Base-by-base conservation (phyloP, 2,113 vertebrate species). In the Calidris pugnax region DNA sequence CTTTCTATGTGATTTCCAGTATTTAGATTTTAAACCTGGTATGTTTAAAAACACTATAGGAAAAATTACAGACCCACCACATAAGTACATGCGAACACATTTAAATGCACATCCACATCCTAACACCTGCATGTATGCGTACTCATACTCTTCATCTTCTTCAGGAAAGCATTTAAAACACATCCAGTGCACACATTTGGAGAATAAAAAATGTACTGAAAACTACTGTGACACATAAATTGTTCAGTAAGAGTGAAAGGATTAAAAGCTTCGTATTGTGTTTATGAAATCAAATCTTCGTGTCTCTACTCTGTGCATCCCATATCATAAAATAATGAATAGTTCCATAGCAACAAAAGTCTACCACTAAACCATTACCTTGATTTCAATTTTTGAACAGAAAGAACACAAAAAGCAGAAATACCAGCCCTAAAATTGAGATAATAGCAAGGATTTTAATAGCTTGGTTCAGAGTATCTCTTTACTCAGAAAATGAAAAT, bases 271-370 rank as follows among this genome's bases (percentile, higher is more conserved):
- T 97, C 89, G 43, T 68, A 56, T 53, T 96, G 66, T 69, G 63
- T 68, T 96, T 94, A 92, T 82, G 63, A 80, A 90, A 84, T 94
- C 27, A 68, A 88, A 81, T 94, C 76, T 96, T 94, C 95, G 56
- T 89, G 64, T 91, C 88, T 92, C 81, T 83, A 74, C 41, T 74
- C 72, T 94, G 53, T 87, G 60, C 85, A 93, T 93, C 84, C 80
- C 89, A 17, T 85, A 48, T 94, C 72, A 66, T 77, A 93, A 96
- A 82, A 87, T 95, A 97, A 97, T 89, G 95, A 97, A 81, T 87
- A 96, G 69, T 86, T 94, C 93, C 89, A 96, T 94, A 96, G 83
- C 94, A 97, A 96, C 95, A 96, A 91, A 97, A 96, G 67, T 86
- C 91, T 89, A 41, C 88, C 53, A 81, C 96, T 97, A 96, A 97